A percentile compares a stretch with the other conserved stretches of the same genome.
Conservation (phyloP, 2,113 vertebrate genomes). For the Myodes glareolus region DNA sequence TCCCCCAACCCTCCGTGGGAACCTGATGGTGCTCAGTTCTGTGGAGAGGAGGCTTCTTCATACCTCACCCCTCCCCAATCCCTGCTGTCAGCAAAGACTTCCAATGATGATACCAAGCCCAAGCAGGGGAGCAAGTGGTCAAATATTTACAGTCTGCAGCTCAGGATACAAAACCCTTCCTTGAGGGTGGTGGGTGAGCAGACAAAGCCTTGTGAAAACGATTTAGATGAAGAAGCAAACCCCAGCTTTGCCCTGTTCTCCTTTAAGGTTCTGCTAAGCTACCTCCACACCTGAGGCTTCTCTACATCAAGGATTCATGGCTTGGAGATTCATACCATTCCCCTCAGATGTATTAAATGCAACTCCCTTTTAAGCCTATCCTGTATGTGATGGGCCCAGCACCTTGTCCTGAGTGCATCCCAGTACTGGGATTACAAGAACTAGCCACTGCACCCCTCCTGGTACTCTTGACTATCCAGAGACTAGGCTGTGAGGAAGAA, state of each 20-base stretch:
- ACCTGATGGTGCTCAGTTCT: too few relatives aligned
- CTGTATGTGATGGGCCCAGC: too few relatives aligned
- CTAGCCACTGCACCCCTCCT: background rate
- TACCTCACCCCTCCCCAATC: background rate
- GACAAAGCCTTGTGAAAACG: background rate
- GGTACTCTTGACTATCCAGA: background rate
- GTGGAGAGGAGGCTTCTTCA: background rate
- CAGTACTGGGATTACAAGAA: background rate
- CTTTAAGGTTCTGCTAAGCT: background rate
- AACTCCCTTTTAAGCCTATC: background rate
- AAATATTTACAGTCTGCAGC: background rate
- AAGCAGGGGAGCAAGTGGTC: background rate
- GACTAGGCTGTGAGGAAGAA: background rate
- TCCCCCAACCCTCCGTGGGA: rapidly evolving
- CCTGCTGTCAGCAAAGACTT: background rate
- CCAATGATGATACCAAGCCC: too few relatives aligned
- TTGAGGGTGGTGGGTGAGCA: rapidly evolving
- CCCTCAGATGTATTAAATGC: background rate
- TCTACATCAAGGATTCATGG: background rate
- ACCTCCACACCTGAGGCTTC: background rate
- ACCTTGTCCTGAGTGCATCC: background rate
- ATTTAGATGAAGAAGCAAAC: background rate
- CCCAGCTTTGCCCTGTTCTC: background rate
- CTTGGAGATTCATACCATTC: background rate
- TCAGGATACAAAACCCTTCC: background rate